Evolutionary conservation across 2,888 invertebrate genomes (phyloP).

Genomic region (Phengaris alcon): DNA sequence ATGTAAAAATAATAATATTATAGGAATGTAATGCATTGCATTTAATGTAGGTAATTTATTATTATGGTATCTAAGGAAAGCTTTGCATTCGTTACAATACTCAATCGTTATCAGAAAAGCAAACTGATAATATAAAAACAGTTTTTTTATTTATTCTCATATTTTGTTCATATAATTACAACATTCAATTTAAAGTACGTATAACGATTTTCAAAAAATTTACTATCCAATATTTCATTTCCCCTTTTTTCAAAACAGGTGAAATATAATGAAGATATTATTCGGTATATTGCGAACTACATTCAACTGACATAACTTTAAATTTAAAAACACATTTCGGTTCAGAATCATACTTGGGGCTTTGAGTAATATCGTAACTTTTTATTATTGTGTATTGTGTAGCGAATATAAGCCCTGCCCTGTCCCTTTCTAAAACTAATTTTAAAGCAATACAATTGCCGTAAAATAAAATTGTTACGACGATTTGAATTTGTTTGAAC

Average conservation of each 20-base stretch:
- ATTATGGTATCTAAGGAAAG: no score
- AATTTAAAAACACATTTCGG: constrained; percentile 7
- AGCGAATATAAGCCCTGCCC: constrained; percentile 20
- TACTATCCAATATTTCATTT: no score
- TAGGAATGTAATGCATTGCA: neutral
- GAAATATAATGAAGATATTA: neutral
- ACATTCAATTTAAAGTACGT: no score
- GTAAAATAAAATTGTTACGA: constrained; percentile 24
- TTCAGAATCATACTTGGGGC: constrained; percentile 4
- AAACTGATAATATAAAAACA: no score
- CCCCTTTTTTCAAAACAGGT: neutral
- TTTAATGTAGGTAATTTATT: no score
- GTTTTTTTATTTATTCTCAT: no score
- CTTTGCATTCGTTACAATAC: no score
- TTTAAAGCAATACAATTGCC: constrained; percentile 25
- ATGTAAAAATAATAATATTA: neutral
- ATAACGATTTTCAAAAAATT: no score
- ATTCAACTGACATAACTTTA: constrained; percentile 18
- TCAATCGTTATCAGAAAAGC: no score
- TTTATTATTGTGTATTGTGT: constrained; percentile 22
- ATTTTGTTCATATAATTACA: no score
- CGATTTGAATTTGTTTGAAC: constrained; percentile 15
- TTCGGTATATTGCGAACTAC: constrained; percentile 5
- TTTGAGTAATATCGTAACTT: constrained; percentile 23
- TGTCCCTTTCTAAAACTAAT: constrained; percentile 26